Conservation (phyloP, 2,797 vertebrate species). For the Mionectes olivaceus region DNA sequence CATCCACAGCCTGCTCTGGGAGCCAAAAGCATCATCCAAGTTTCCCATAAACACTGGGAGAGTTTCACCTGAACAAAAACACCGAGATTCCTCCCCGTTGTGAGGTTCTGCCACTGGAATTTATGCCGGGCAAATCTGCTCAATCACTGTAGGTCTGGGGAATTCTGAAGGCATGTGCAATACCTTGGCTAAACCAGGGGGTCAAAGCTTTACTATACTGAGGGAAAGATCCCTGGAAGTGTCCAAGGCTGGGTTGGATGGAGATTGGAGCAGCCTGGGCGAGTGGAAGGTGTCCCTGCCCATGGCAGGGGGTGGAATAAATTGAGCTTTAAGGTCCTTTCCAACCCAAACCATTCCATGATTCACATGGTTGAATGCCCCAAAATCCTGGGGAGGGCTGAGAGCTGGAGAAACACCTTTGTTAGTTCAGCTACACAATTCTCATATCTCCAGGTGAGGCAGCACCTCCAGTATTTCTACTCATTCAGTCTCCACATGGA, state of each 20-base stretch:
- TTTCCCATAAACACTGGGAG: neutral
- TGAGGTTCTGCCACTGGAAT: neutral
- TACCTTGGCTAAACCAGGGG: neutral
- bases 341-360: neutral
- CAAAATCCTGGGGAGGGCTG: neutral
- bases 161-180: neutral
- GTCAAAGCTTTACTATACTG: neutral
- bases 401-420: neutral
- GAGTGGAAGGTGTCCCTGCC: rapidly evolving
- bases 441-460: neutral
- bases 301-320: neutral
- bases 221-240: neutral
- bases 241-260: neutral
- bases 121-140: rapidly evolving
- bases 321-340: neutral
- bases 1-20: neutral
- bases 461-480: neutral
- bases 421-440: neutral
- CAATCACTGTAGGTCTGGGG: neutral
- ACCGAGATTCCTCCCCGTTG: rapidly evolving
- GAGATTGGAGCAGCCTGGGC: neutral
- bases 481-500: neutral
- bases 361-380: neutral
- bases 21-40: neutral
- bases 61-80: neutral